phyloP scores from a whole-genome alignment of 30 jellyfish, hydroid and myxozoan species.

The Pelagia noctiluca region DNA sequence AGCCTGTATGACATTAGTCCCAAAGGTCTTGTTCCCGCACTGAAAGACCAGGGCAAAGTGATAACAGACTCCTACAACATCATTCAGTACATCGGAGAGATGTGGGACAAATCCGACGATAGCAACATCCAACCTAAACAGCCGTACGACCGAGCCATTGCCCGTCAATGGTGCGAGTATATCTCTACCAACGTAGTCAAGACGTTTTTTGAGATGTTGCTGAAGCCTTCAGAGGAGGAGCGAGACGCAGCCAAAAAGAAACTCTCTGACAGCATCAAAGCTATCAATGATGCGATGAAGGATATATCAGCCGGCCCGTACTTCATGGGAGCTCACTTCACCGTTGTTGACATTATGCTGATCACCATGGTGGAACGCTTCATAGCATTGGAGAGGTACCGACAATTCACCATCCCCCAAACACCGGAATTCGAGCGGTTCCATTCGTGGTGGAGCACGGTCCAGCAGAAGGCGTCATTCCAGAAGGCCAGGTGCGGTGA shows the following conservation, averaged over 20 bases:
- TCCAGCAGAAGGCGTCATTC: conserved; percentile 46
- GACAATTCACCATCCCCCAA: conserved; percentile 50
- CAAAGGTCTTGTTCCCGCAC: conserved; percentile 76
- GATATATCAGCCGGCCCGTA: conserved; percentile 73
- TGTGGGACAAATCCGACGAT: conserved; percentile 44
- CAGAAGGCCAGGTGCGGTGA: conserved; percentile 17
- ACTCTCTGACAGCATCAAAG: conserved; percentile 15
- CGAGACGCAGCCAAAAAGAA: conserved; percentile 19
- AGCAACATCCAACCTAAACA: conserved; percentile 27
- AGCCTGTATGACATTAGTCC: conserved; percentile 60
- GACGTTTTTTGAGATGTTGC: conserved; percentile 24
- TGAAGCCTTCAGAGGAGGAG: conserved; percentile 32
- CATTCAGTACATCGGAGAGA: conserved; percentile 69
- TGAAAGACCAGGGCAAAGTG: conserved; percentile 64
- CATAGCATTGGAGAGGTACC: conserved; percentile 32
- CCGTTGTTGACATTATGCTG: conserved; percentile 61
- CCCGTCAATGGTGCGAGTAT: conserved; percentile 59
- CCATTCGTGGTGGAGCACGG: conserved; percentile 61
- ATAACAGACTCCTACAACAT: conserved; percentile 53
- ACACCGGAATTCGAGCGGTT: conserved; percentile 39
- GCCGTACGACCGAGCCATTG: conserved; percentile 60
- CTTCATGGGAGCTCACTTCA: conserved; percentile 49
- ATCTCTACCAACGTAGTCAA: conserved; percentile 25
- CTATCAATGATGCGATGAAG: conserved; percentile 44
- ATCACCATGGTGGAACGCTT: conserved; percentile 60